These are phyloP conservation scores for Battus philenor DNA, from an alignment of 1,140 invertebrate genomes.

Conservation along the genomic window DNA sequence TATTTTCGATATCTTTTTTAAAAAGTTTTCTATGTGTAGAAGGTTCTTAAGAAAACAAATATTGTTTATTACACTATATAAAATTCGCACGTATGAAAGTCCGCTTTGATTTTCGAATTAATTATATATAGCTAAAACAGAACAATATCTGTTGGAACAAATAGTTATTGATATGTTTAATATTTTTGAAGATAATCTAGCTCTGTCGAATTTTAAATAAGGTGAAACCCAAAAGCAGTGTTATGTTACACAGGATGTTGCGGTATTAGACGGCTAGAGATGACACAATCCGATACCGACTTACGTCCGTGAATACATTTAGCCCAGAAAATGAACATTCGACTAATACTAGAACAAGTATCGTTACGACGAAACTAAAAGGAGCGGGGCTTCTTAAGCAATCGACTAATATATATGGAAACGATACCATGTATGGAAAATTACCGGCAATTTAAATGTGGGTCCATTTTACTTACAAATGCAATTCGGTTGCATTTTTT, in stretches of 20 bases:
- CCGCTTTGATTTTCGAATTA: too few relatives aligned
- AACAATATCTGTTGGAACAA: too few relatives aligned
- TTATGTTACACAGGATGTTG: background rate
- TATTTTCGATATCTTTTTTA: too few relatives aligned
- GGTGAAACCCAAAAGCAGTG: too few relatives aligned
- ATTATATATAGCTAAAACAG: too few relatives aligned
- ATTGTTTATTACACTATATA: too few relatives aligned
- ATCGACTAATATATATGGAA: conserved; percentile 21
- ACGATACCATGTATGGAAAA: conserved; percentile 24
- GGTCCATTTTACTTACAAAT: conserved; percentile 27
- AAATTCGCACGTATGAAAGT: too few relatives aligned
- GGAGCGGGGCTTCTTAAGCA: conserved; percentile 8
- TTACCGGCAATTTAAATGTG: conserved; percentile 23
- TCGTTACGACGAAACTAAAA: conserved; percentile 4
- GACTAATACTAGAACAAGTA: conserved; percentile 5
- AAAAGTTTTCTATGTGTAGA: too few relatives aligned
- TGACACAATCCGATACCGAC: conserved; percentile 6
- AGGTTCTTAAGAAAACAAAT: too few relatives aligned
- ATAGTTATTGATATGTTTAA: too few relatives aligned
- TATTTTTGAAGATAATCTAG: too few relatives aligned
- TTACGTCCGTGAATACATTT: conserved; percentile 3
- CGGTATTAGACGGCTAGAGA: conserved; percentile 2
- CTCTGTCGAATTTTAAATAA: too few relatives aligned
- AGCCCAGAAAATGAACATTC: conserved; percentile 3
- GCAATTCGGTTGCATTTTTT: background rate